Conservation (phyloP, 1,140 invertebrate genomes). For the Cephus cinctus region DNA sequence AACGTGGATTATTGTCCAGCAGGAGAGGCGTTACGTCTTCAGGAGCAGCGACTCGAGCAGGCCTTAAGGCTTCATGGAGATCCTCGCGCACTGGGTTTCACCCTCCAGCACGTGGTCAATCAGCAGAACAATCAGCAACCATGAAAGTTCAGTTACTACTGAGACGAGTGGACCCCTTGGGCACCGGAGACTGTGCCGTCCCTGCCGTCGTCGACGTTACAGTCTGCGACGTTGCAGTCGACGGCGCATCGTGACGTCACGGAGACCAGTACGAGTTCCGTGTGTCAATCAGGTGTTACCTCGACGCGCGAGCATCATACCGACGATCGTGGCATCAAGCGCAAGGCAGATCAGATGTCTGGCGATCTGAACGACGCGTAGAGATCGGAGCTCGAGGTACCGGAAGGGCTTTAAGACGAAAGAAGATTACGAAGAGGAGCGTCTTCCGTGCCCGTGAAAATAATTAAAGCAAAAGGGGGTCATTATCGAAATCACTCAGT, state of each 20-base stretch:
- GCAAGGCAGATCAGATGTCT: slow-evolving; percentile 50
- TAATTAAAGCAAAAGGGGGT: slow-evolving; percentile 42
- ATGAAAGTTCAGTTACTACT: slow-evolving; percentile 67
- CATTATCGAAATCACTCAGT: slow-evolving; percentile 43
- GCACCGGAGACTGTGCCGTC: slow-evolving; percentile 35
- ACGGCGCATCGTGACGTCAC: too few species aligned
- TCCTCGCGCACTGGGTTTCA: slow-evolving; percentile 65
- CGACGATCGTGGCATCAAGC: slow-evolving; percentile 47
- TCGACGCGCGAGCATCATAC: slow-evolving; percentile 29
- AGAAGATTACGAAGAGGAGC: too few species aligned
- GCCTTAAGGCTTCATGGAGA: slow-evolving; percentile 75
- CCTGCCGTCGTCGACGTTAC: too few species aligned
- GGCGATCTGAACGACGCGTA: slow-evolving; percentile 30
- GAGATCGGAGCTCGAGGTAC: not conserved
- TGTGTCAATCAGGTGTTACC: too few species aligned
- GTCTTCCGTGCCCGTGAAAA: not conserved
- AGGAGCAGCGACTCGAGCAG: slow-evolving; percentile 79
- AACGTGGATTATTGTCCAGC: slow-evolving; percentile 6
- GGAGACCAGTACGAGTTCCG: not conserved
- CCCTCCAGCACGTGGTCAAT: slow-evolving; percentile 61
- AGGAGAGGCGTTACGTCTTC: slow-evolving; percentile 71
- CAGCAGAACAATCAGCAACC: slow-evolving; percentile 61
- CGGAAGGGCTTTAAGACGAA: too few species aligned
- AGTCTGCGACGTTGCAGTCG: too few species aligned
- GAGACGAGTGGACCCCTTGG: slow-evolving; percentile 59